Evolutionary conservation across 2,113 vertebrate genomes (phyloP).

Genomic region (Menidia beryllina): DNA sequence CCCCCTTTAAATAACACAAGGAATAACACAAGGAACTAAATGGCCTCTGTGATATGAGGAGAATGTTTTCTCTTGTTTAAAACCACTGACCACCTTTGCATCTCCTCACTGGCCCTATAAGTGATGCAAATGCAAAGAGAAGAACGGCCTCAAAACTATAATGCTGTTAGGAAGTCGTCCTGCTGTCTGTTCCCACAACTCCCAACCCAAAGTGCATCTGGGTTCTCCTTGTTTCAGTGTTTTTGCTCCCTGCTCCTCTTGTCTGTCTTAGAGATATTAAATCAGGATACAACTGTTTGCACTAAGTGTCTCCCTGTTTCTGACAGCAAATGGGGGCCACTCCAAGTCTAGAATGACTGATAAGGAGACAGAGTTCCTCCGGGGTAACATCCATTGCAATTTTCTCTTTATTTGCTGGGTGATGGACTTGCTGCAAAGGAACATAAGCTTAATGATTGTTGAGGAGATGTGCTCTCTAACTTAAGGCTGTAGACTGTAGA

Average conservation of each 20-base stretch:
- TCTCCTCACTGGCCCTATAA: neutral
- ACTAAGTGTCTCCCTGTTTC: conserved; percentile 50
- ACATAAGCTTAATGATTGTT: conserved; percentile 72
- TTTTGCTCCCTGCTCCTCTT: conserved; percentile 41
- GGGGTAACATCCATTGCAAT: conserved; percentile 72
- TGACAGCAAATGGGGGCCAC: conserved; percentile 69
- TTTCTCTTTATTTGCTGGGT: conserved; percentile 73
- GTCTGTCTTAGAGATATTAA: conserved; percentile 66
- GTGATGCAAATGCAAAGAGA: neutral
- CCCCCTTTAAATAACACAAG: neutral
- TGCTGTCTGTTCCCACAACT: neutral
- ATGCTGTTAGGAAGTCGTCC: neutral
- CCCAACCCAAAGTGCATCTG: neutral
- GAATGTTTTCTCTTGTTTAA: no score
- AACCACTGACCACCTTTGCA: neutral
- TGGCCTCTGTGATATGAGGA: no score
- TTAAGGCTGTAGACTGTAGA: conserved; percentile 63
- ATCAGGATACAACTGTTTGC: conserved; percentile 47
- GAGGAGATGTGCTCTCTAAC: conserved; percentile 62
- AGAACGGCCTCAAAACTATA: neutral
- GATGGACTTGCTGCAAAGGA: conserved; percentile 65
- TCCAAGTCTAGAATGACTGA: conserved; percentile 65
- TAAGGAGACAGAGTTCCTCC: conserved; percentile 70
- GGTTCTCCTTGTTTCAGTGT: conserved; percentile 9
- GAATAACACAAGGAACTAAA: no score